These are phyloP conservation scores for Agrochola lychnidis DNA, from an alignment of 2,888 invertebrate species.

Conservation along the genomic window DNA sequence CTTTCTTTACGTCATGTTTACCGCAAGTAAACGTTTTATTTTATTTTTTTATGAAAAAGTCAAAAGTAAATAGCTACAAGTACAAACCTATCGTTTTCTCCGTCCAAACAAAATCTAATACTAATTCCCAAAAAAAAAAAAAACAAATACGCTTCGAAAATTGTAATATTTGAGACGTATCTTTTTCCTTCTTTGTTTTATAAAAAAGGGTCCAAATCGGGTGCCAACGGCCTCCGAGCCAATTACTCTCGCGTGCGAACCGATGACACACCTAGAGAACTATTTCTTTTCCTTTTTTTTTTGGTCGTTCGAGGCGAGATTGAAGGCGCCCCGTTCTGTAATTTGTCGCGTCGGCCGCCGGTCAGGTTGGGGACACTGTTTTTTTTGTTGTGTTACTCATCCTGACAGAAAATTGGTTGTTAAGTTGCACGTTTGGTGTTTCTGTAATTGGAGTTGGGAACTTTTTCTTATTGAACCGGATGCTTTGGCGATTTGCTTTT, in stretches of 20 bases:
- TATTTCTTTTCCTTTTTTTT: slow-evolving; percentile 72
- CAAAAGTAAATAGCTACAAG: background rate
- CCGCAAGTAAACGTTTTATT: no score
- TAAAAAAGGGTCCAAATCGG: slow-evolving; percentile 70
- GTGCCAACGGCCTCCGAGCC: slow-evolving; percentile 73
- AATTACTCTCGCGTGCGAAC: slow-evolving; percentile 78
- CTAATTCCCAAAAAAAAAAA: slow-evolving; percentile 23
- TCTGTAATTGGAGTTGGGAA: slow-evolving; percentile 62
- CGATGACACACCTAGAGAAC: slow-evolving; percentile 83
- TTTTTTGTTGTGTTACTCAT: slow-evolving; percentile 70
- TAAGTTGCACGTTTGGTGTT: slow-evolving; percentile 66
- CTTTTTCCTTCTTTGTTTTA: slow-evolving; percentile 66
- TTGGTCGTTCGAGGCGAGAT: slow-evolving; percentile 77
- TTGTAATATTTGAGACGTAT: slow-evolving; percentile 46
- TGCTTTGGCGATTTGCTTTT: slow-evolving; percentile 40
- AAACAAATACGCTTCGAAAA: slow-evolving; percentile 36
- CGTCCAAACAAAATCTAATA: slow-evolving; percentile 33
- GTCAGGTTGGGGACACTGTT: slow-evolving; percentile 66
- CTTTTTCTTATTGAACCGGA: slow-evolving; percentile 55
- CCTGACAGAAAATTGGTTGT: slow-evolving; percentile 76
- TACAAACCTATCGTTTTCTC: slow-evolving; percentile 11
- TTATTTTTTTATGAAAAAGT: background rate
- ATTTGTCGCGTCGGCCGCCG: slow-evolving; percentile 83
- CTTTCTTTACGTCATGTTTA: no score
- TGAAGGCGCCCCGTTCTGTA: slow-evolving; percentile 82